Evolutionary conservation across 2,113 vertebrate genomes (phyloP), one percentile per base, ranked within the genome.

Genomic region (Xenopus tropicalis): DNA sequence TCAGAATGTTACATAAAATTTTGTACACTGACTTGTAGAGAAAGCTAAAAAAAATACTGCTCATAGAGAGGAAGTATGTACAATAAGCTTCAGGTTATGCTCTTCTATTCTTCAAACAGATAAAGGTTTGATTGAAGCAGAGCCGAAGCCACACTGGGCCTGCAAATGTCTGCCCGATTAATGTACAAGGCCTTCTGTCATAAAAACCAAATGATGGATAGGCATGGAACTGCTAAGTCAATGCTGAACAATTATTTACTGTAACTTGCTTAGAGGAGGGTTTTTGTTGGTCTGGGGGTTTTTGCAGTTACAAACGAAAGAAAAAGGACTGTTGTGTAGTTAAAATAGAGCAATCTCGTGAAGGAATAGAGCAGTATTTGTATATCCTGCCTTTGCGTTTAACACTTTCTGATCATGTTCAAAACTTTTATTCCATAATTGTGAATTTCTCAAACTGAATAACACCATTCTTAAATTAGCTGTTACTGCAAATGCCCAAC

Each of bases 1-100:
- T 86, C 37, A 81, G 84, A 78, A 81, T 81, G 21, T 86, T 91
- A 79, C 66, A 74, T 71, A 59, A 66, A 16, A 67, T 67, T 9
- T 20, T n/a, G n/a, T 44, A 24, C 20, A 59, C 22, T 61, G 14
- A 14, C 20, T 66, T 63, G 22, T 22, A 19, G 43, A 67, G 42
- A 57, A 17, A 46, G 25, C 12, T 21, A 37, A 75, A 48, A 22
- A n/a, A 21, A 24, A 54, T 48, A 69, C 16, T 59, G 6, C 29
- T 25, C 57, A 61, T 14, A 29, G 8, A 56, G 59, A 14, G 25
- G 25, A 25, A 67, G 63, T 68, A 48, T 21, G 24, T 17, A 42
- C 19, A 66, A 48, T 25, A 29, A 66, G 22, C 62, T 65, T 42
- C 52, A 56, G 37, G 24, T 63, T 61, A 63, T 62, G 44, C 43